phyloP scores from a whole-genome alignment of 2,797 vertebrate genomes.

The Notolabrus celidotus region DNA sequence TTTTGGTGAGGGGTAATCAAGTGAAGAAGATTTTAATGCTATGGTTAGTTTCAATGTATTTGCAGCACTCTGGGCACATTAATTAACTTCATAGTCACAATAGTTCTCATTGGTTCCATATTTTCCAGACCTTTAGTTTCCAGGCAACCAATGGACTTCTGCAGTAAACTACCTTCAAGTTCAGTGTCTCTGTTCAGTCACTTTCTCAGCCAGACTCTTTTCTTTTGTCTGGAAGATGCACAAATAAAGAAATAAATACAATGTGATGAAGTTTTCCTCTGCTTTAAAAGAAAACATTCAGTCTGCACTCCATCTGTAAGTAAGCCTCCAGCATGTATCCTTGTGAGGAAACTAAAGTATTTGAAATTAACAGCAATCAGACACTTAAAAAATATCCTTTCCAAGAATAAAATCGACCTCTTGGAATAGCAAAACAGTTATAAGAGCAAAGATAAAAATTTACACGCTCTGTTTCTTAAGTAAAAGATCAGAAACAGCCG shows the following conservation, averaged over 20 bases:
- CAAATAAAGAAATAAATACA: background rate
- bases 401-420: background rate
- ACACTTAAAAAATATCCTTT: conserved; percentile 1
- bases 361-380: background rate
- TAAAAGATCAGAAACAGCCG: conserved; percentile 10
- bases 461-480: background rate
- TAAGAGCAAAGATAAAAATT: conserved; percentile 4
- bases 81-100: no score
- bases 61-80: no score
- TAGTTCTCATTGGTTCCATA: background rate
- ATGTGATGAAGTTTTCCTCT: background rate
- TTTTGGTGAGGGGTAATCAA: no score
- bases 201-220: background rate
- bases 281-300: background rate
- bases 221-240: background rate
- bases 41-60: no score
- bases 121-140: background rate
- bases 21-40: no score
- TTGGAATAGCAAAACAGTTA: background rate
- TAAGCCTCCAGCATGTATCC: background rate
- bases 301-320: background rate
- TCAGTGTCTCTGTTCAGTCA: background rate
- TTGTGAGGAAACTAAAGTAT: background rate
- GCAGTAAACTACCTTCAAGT: background rate
- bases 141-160: background rate